Evolutionary conservation across 2,113 vertebrate species (phyloP).

Genomic region (Seriola aureovittata): DNA sequence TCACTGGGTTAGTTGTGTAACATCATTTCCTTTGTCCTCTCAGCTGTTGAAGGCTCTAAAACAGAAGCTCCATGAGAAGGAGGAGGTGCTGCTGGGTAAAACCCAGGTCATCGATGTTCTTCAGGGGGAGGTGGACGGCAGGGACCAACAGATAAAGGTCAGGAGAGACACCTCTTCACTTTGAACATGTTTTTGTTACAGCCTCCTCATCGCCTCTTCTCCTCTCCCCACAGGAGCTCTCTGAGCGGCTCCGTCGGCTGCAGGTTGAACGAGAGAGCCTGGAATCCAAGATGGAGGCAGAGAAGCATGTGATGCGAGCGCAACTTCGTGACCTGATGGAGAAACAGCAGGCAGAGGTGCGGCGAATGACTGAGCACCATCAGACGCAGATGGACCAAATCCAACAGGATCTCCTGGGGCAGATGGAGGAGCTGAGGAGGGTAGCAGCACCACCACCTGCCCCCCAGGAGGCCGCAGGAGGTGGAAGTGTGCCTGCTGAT

Average conservation of each 20-base stretch:
- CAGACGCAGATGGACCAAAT: slow-evolving; percentile 73
- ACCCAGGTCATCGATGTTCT: slow-evolving; percentile 92
- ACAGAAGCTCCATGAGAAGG: slow-evolving; percentile 93
- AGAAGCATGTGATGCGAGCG: slow-evolving; percentile 93
- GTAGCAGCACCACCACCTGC: background rate
- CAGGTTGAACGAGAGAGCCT: slow-evolving; percentile 90
- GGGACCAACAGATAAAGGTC: slow-evolving; percentile 87
- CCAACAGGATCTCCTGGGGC: slow-evolving; percentile 78
- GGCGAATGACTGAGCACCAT: slow-evolving; percentile 73
- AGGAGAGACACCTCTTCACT: background rate
- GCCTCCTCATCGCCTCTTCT: too few relatives aligned
- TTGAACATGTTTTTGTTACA: background rate
- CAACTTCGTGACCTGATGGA: slow-evolving; percentile 92
- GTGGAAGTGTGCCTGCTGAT: slow-evolving; percentile 36
- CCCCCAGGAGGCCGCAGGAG: slow-evolving; percentile 17
- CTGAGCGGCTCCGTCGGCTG: slow-evolving; percentile 84
- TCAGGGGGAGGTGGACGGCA: slow-evolving; percentile 89
- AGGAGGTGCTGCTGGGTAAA: slow-evolving; percentile 91
- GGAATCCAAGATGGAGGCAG: slow-evolving; percentile 91
- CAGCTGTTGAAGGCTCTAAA: slow-evolving; percentile 90
- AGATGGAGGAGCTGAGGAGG: slow-evolving; percentile 80
- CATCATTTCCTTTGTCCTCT: background rate
- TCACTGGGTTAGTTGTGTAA: background rate
- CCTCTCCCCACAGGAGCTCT: slow-evolving; percentile 81
- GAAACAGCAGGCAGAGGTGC: slow-evolving; percentile 88